Base-by-base conservation (phyloP, 2,888 invertebrate species). In the Opisthograptis luteolata region DNA sequence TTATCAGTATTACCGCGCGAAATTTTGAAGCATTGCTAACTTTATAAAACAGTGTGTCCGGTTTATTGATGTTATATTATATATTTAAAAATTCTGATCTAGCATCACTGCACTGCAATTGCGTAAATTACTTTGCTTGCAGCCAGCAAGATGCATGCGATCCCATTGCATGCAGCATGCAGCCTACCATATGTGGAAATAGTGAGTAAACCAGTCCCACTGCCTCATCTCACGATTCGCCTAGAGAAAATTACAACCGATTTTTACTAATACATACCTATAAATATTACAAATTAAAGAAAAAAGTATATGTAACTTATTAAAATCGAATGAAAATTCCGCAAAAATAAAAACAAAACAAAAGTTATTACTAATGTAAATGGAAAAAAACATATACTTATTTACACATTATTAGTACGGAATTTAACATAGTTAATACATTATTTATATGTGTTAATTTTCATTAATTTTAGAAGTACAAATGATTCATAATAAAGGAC, bases 171-270 rank as follows among this genome's bases (percentile, higher is more conserved):
- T 62, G 65, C 66, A 61, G 68, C 69, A 72, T 61, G 37, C 54
- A 30, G 64, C 68, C 57, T 67, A 49, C 80, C 81, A 59, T 84
- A 84, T 55, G 77, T 76, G 81, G 84, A 80, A 81, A 84, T 79
- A 72, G 66, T 73, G 70, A 64, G 59, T 62, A 78, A 84, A 84
- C 84, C 81, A 70, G 87, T 82, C 73, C 63, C 58, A 69, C 81
- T 70, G 87, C 81, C 73, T 62, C 58, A 69, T 70, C 66, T 64
- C 59, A 55, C 37, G 52, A 60, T 62, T 67, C 56, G 75, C 66
- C 72, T 65, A 69, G 64, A 74, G 77, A 80, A 80, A 81, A 71
- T 71, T 71, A 70, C 66, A 64, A 73, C 56, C 52, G 27, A 28
- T 35, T 28, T 28, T 28, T 48, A 13, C 6, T 14, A 40, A 40